Percentiles rank a stretch among this genome's conserved stretches.
Evolutionary conservation across 2,113 vertebrate genomes (phyloP).

Genomic region (Colius striatus): DNA sequence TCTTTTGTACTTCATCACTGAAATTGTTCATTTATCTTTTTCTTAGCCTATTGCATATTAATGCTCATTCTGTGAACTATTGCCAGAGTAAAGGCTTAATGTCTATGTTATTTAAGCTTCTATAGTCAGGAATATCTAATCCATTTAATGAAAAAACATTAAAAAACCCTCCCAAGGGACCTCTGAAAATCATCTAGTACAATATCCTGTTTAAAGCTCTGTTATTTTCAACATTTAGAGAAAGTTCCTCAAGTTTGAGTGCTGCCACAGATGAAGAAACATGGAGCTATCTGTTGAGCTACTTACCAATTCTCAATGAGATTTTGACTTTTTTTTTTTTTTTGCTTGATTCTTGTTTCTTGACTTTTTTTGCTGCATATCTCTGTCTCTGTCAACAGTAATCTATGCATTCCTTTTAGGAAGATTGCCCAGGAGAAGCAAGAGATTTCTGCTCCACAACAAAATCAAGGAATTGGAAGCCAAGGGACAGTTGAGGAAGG

Average conservation of each 20-base stretch:
- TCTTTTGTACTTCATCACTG: not conserved
- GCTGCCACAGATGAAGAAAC: not conserved
- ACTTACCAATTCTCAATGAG: not conserved
- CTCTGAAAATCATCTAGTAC: not conserved
- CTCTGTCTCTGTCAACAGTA: not conserved
- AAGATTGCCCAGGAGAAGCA: not conserved
- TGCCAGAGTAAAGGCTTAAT: not conserved
- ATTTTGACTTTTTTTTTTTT: not conserved
- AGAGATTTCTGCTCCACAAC: not conserved
- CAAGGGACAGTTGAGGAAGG: not conserved
- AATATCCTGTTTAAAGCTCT: not conserved
- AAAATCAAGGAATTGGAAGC: accelerated
- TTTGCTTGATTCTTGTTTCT: not conserved
- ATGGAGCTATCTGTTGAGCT: not conserved
- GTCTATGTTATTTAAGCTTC: not conserved
- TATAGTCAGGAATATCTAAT: not conserved
- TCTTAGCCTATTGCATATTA: not conserved
- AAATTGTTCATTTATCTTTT: not conserved
- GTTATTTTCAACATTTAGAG: not conserved
- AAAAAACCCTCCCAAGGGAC: not conserved
- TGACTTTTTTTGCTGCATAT: not conserved
- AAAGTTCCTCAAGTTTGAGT: not conserved
- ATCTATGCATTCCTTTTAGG: not conserved
- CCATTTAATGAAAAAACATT: not conserved
- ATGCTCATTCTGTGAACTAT: not conserved